Evolutionary conservation across 2,888 invertebrate species (phyloP).

Genomic region (Ceramica pisi): DNA sequence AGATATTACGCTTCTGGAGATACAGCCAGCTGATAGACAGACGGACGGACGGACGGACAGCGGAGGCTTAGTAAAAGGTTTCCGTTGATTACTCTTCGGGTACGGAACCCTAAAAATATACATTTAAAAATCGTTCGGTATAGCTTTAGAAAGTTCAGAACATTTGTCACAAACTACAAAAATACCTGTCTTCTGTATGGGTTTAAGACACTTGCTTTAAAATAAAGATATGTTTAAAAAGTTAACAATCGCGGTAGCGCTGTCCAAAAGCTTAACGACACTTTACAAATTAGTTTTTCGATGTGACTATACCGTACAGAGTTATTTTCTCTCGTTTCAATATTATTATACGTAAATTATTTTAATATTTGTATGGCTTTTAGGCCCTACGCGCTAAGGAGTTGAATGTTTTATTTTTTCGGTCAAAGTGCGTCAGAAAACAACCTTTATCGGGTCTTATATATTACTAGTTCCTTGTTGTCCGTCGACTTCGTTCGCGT

Average conservation of each 20-base stretch:
- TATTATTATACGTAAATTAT: slow-evolving; percentile 46
- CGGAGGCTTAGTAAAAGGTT: too few relatives aligned
- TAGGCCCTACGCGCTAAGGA: slow-evolving; percentile 1
- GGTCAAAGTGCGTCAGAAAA: not conserved
- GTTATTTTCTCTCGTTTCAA: slow-evolving; percentile 29
- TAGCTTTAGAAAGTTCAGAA: slow-evolving; percentile 14
- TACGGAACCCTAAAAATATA: too few relatives aligned
- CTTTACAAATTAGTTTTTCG: slow-evolving; percentile 45
- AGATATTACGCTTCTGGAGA: too few relatives aligned
- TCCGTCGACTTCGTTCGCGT: too few relatives aligned
- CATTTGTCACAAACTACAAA: not conserved
- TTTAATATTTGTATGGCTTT: slow-evolving; percentile 43
- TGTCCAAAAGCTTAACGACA: slow-evolving; percentile 54
- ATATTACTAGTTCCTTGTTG: too few relatives aligned
- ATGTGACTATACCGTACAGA: slow-evolving; percentile 7
- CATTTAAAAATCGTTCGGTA: too few relatives aligned
- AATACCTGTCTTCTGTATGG: not conserved
- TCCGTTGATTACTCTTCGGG: too few relatives aligned
- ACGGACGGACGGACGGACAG: too few relatives aligned
- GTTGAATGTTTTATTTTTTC: not conserved
- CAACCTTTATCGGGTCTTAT: not conserved
- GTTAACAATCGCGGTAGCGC: slow-evolving; percentile 39
- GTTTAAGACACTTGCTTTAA: slow-evolving; percentile 25
- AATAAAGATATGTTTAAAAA: slow-evolving; percentile 35
- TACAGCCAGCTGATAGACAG: too few relatives aligned